Evolutionary conservation across 2,797 vertebrate species (phyloP).

Genomic region (Simalia tracyae): DNA sequence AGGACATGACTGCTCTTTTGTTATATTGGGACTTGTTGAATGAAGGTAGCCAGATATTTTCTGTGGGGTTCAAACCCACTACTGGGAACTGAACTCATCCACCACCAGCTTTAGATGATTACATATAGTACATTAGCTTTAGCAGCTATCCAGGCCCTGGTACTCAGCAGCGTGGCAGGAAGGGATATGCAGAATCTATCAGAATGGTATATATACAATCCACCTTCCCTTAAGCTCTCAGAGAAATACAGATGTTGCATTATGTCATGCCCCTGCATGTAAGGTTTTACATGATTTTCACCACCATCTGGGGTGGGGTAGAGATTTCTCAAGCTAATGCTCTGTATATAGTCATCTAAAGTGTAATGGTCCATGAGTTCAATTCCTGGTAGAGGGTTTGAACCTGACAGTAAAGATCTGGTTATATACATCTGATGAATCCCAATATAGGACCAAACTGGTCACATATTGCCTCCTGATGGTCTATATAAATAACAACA

Average conservation of each 20-base stretch:
- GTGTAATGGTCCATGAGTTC: too few species aligned
- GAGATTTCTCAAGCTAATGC: too few species aligned
- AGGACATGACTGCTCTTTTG: background rate
- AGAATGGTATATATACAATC: background rate
- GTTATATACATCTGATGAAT: too few species aligned
- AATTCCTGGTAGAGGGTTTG: too few species aligned
- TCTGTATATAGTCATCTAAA: too few species aligned
- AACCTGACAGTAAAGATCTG: too few species aligned
- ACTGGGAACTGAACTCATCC: background rate
- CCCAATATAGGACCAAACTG: too few species aligned
- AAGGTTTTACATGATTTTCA: background rate
- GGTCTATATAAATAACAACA: too few species aligned
- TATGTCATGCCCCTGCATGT: background rate
- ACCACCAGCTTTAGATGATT: background rate
- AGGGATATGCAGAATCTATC: background rate
- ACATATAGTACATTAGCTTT: background rate
- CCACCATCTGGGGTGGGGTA: background rate
- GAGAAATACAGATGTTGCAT: background rate
- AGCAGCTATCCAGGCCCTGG: background rate
- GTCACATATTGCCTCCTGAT: too few species aligned
- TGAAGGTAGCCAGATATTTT: background rate
- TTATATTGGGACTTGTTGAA: background rate
- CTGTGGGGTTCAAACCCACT: background rate
- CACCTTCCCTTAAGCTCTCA: background rate
- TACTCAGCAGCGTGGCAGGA: background rate